phyloP scores from a whole-genome alignment of 2,888 invertebrate species.

The Bombyx huttoni region DNA sequence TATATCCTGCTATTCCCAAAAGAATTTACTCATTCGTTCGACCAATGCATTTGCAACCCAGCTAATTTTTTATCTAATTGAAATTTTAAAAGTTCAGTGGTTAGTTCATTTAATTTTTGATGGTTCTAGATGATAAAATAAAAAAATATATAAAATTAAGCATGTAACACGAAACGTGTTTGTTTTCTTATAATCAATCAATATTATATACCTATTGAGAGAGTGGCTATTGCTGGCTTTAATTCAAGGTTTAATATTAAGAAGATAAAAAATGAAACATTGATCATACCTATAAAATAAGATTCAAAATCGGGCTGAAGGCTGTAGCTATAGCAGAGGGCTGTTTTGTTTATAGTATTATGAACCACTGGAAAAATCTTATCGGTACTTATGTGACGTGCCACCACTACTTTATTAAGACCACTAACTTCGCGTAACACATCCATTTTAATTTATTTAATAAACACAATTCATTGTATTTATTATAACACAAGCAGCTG shows the following conservation, averaged over 20 bases:
- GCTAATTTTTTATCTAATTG: no score
- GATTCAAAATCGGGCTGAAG: constrained; percentile 47
- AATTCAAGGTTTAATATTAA: background rate
- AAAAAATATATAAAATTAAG: no score
- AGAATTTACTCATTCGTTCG: no score
- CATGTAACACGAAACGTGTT: no score
- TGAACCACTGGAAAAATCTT: constrained; percentile 28
- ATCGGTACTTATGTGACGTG: constrained; percentile 44
- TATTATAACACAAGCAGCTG: background rate
- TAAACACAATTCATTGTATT: constrained; percentile 1
- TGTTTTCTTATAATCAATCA: no score
- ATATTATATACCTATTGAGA: no score
- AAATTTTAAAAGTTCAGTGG: no score
- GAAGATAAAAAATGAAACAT: background rate
- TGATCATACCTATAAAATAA: constrained; percentile 46
- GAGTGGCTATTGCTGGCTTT: no score
- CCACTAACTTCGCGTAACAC: constrained; percentile 37
- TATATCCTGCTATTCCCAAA: no score
- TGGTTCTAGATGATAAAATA: no score
- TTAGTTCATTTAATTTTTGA: no score
- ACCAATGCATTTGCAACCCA: no score
- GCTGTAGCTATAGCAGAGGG: constrained; percentile 47
- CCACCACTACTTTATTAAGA: constrained; percentile 25
- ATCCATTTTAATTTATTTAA: constrained; percentile 30
- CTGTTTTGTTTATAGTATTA: constrained; percentile 46